Evolutionary conservation across 1,140 invertebrate species (phyloP).

Genomic region (Babylonia areolata): DNA sequence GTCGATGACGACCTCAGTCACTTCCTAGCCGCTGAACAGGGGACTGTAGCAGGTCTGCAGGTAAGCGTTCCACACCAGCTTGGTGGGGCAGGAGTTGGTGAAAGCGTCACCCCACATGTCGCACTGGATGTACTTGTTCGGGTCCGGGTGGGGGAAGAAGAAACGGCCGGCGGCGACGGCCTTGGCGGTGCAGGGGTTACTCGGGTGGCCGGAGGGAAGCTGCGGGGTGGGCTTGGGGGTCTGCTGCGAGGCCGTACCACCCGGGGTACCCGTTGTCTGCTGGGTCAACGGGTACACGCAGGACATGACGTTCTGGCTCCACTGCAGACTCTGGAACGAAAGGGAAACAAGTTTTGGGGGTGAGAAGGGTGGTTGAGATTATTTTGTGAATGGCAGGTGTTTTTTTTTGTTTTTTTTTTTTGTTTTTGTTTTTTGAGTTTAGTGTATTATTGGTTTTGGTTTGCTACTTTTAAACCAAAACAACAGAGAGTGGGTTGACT

Average conservation of each 20-base stretch:
- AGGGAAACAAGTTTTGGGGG: too few species aligned
- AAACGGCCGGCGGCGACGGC: conserved; percentile 45
- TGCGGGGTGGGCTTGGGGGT: not conserved
- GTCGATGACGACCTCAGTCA: not conserved
- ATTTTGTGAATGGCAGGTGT: too few species aligned
- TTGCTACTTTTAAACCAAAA: too few species aligned
- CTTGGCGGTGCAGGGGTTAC: conserved; percentile 21
- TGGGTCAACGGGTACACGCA: conserved; percentile 9
- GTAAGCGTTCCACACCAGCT: conserved; percentile 55
- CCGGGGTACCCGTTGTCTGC: not conserved
- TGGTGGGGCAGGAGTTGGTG: conserved; percentile 48
- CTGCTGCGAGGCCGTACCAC: not conserved
- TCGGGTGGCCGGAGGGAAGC: not conserved
- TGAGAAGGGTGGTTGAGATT: too few species aligned
- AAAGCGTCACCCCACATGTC: conserved; percentile 49
- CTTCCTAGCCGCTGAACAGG: not conserved
- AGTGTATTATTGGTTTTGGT: too few species aligned
- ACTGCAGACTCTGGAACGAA: not conserved
- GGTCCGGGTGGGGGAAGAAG: conserved; percentile 50
- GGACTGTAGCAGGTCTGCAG: conserved; percentile 50
- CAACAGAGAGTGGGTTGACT: too few species aligned
- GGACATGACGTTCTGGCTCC: conserved; percentile 19
- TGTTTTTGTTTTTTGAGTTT: too few species aligned
- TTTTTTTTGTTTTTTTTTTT: too few species aligned
- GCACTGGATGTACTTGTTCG: conserved; percentile 54